Evolutionary conservation across 2,113 vertebrate species (phyloP), one percentile per base, ranked within the genome.

Genomic region (Cyprinodon tularosa): DNA sequence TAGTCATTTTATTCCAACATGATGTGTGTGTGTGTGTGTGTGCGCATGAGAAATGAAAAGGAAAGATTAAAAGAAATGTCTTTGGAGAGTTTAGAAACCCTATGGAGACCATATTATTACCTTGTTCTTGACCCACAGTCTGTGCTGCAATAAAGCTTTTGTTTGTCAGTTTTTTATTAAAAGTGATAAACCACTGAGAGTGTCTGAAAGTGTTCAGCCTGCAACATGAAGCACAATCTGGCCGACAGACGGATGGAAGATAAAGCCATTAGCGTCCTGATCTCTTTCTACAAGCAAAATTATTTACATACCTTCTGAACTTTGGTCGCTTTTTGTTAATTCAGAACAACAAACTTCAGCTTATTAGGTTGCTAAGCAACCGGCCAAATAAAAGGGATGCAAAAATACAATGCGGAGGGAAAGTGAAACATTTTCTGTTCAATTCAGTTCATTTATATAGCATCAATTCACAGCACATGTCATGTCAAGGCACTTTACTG

Each of bases 1-100:
- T 83, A 76, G 44, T 74, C 39, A 9, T 74, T 62, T 86, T n/a
- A n/a, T 71, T 36, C 60, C 57, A 15, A 50, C 5, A n/a, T 17
- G 66, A 22, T 66, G n/a, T 11, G 65, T 2, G 39, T 45, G 53
- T 69, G 74, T 62, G 7, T 71, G 70, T 47, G 64, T 9, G 22
- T 45, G 73, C 7, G 36, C 12, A 9, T 39, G 61, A 7, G 57
- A 66, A 77, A 74, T 71, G 44, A 74, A 4, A 9, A 59, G 68
- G 66, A 84, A 17, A 77, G 59, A 60, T 72, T 76, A 66, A 71
- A 77, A 66, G 14, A 50, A 13, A n/a, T 48, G 40, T 67, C 47
- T 77, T 45, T 42, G 5, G 62, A 63, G 47, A 68, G 14, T 62
- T 68, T 40, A 62, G 17, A 68, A 65, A 53, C 76, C 42, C 36